A percentile compares a stretch with the other conserved stretches of the same genome.
These are phyloP conservation scores for Phengaris arion DNA, from an alignment of 2,888 invertebrate species.

Conservation along the genomic window DNA sequence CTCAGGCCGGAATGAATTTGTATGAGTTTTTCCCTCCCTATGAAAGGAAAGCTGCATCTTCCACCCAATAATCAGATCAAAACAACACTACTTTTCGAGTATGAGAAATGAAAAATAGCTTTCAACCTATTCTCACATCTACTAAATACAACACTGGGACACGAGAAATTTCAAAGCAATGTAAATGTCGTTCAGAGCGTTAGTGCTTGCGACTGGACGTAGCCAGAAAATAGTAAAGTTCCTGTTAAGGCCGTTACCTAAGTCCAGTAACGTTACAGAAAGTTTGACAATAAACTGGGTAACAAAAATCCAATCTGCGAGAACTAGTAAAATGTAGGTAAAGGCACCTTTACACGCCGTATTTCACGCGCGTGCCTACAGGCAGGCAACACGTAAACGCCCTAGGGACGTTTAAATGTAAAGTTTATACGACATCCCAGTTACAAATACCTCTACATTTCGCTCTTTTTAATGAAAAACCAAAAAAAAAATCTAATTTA, in stretches of 20 bases:
- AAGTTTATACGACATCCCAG: slow-evolving; percentile 7
- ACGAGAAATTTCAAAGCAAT: no score
- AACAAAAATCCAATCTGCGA: slow-evolving; percentile 10
- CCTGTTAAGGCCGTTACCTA: neutral
- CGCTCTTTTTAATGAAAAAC: neutral
- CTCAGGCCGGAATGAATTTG: no score
- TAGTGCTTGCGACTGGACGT: neutral
- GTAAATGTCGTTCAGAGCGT: no score
- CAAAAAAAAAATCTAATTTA: no score
- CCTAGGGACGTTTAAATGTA: neutral
- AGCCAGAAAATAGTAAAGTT: neutral
- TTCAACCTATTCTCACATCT: no score
- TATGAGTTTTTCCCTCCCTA: no score
- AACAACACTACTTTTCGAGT: no score
- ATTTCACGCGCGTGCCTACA: slow-evolving; percentile 6
- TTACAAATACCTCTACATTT: slow-evolving; percentile 9
- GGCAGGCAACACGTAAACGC: neutral
- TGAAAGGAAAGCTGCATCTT: no score
- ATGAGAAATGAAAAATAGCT: no score
- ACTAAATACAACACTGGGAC: no score
- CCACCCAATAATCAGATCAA: no score
- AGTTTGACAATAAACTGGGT: slow-evolving; percentile 8
- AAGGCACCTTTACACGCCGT: neutral
- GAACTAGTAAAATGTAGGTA: neutral
- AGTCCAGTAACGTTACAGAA: neutral